These are phyloP conservation scores for Scaptomyza polygonia DNA, from an alignment of 2,888 invertebrate genomes.

Conservation along the genomic window DNA sequence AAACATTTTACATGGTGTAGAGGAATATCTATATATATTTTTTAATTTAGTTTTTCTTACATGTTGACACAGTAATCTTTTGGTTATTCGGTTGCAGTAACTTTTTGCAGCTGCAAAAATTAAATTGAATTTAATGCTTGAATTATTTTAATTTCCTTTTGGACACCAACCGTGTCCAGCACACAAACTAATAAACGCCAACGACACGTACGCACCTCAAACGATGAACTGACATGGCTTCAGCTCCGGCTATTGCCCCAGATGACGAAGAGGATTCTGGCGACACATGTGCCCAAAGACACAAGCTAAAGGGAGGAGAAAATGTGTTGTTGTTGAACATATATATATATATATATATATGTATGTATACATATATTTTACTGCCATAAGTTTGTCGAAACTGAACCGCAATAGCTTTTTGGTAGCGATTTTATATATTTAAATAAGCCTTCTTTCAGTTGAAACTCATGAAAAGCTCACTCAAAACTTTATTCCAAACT, in stretches of 20 bases:
- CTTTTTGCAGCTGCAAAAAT: conserved; percentile 45
- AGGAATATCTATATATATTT: background rate
- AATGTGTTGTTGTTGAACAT: conserved; percentile 39
- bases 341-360: too few species aligned
- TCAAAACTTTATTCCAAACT: too few species aligned
- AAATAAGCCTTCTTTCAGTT: too few species aligned
- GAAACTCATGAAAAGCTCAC: too few species aligned
- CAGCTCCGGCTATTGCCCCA: conserved; percentile 6
- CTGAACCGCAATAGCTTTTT: background rate
- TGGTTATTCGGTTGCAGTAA: conserved; percentile 6
- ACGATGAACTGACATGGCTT: conserved; percentile 25
- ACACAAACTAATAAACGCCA: conserved; percentile 58
- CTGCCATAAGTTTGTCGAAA: background rate
- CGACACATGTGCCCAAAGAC: conserved; percentile 40
- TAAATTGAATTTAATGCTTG: conserved; percentile 70
- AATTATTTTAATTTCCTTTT: conserved; percentile 73
- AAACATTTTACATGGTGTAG: background rate
- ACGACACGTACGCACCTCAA: conserved; percentile 65
- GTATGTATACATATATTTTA: too few species aligned
- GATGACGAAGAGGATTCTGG: conserved; percentile 25
- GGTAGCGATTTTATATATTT: too few species aligned
- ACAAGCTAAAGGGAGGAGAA: conserved; percentile 16
- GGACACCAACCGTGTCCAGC: conserved; percentile 61
- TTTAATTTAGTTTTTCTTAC: background rate
- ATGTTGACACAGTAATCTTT: conserved; percentile 11